These are phyloP conservation scores for Pomatorhinus ruficollis DNA, from an alignment of 2,113 vertebrate species.

Conservation along the genomic window DNA sequence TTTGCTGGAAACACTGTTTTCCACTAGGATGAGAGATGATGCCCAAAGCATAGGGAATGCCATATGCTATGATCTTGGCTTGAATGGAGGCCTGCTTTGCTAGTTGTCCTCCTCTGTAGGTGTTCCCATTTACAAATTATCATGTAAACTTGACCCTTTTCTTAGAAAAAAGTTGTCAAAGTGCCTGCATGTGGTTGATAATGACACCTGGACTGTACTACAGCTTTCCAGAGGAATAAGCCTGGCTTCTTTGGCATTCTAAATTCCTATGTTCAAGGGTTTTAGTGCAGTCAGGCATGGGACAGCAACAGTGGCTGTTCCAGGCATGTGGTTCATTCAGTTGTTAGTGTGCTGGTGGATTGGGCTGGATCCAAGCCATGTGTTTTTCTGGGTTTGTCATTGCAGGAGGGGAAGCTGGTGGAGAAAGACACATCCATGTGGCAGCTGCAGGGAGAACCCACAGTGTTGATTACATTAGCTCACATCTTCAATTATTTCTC, in stretches of 20 bases:
- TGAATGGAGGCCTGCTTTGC: neutral
- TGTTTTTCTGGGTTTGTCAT: neutral
- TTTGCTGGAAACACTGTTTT: neutral
- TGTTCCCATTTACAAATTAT: neutral
- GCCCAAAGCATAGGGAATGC: neutral
- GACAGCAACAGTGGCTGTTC: neutral
- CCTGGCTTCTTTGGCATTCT: neutral
- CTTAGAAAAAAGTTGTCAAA: neutral
- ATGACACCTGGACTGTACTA: neutral
- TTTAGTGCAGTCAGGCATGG: neutral
- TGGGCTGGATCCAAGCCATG: neutral
- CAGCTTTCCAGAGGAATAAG: neutral
- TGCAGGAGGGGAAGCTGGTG: constrained; percentile 87
- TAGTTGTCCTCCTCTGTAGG: neutral
- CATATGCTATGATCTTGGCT: neutral
- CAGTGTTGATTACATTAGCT: constrained; percentile 85
- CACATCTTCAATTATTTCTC: constrained; percentile 95
- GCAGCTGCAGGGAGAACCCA: constrained; percentile 90
- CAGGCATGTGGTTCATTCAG: neutral
- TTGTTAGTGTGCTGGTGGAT: neutral
- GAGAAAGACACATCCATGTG: constrained; percentile 81
- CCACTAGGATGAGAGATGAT: neutral
- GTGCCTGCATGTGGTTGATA: neutral
- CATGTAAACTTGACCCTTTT: neutral
- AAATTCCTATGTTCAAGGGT: neutral